Conservation (phyloP, 1,140 invertebrate genomes). For the Drosophila cardini region DNA sequence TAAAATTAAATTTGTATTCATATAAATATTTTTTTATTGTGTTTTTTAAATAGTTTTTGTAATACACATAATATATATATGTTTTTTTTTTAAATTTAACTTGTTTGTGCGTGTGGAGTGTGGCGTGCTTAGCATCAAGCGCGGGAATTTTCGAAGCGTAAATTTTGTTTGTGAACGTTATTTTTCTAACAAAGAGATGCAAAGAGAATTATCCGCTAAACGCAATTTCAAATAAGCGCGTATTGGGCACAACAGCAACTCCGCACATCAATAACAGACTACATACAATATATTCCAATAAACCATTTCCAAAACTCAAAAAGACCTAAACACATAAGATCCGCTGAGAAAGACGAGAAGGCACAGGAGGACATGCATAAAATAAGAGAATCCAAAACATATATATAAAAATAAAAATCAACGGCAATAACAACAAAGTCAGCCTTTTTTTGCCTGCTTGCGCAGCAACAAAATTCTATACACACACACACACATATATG, state of each 20-base stretch:
- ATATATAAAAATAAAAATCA: conserved; percentile 8
- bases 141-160: conserved; percentile 40
- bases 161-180: conserved; percentile 36
- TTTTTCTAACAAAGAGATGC: not conserved
- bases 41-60: conserved; percentile 31
- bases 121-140: conserved; percentile 31
- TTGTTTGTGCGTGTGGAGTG: conserved; percentile 28
- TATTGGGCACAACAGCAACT: not conserved
- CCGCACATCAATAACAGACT: conserved; percentile 2
- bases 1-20: conserved; percentile 11
- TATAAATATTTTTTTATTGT: conserved; percentile 26
- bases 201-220: conserved; percentile 1
- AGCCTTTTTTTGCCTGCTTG: conserved; percentile 39
- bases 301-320: not conserved
- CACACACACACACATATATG: conserved; percentile 32
- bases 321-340: conserved; percentile 9
- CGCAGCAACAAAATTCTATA: conserved; percentile 70
- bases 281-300: not conserved
- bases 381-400: conserved; percentile 28
- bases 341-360: conserved; percentile 6
- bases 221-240: conserved; percentile 42
- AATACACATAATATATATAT: conserved; percentile 3
- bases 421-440: conserved; percentile 49
- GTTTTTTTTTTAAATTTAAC: not conserved
- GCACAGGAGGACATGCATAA: conserved; percentile 32